Percentiles rank a stretch among this genome's conserved stretches.
Evolutionary conservation across 2,888 invertebrate species (phyloP).

Genomic region (Schrankia costaestrigalis): DNA sequence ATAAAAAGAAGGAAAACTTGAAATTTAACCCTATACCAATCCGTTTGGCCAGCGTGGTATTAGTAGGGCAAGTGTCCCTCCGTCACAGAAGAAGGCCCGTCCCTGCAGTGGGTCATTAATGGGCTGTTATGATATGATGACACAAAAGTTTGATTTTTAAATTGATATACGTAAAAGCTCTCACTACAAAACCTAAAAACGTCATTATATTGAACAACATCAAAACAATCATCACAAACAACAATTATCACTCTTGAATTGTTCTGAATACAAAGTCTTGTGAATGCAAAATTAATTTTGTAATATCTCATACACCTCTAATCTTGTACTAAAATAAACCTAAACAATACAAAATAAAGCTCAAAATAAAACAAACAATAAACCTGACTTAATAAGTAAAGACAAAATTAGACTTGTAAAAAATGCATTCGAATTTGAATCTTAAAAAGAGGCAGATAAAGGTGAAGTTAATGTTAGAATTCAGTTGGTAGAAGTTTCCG

Average conservation of each 20-base stretch:
- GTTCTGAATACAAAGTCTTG: slow-evolving; percentile 15
- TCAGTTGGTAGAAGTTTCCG: slow-evolving; percentile 27
- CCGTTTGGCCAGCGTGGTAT: no score
- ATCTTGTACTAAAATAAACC: slow-evolving; percentile 10
- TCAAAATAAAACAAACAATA: slow-evolving; percentile 6
- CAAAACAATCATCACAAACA: slow-evolving; percentile 1
- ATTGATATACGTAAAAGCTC: no score
- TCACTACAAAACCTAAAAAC: no score
- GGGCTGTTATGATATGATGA: no score
- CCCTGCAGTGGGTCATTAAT: no score
- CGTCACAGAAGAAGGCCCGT: no score
- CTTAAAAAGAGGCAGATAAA: slow-evolving; percentile 15
- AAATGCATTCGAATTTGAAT: slow-evolving; percentile 12
- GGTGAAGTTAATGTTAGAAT: slow-evolving; percentile 12
- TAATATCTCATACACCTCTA: no score
- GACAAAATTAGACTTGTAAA: slow-evolving; percentile 8
- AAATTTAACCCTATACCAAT: no score
- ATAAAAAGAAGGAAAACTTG: no score
- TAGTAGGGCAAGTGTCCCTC: no score
- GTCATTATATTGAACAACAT: slow-evolving; percentile 15
- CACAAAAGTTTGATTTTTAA: no score
- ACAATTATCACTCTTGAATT: slow-evolving; percentile 20
- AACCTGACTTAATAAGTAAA: slow-evolving; percentile 14
- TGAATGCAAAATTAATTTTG: slow-evolving; percentile 24
- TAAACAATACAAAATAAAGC: slow-evolving; percentile 5